Conservation (phyloP, 2,888 invertebrate genomes). For the Rhopalosiphum nymphaeae region DNA sequence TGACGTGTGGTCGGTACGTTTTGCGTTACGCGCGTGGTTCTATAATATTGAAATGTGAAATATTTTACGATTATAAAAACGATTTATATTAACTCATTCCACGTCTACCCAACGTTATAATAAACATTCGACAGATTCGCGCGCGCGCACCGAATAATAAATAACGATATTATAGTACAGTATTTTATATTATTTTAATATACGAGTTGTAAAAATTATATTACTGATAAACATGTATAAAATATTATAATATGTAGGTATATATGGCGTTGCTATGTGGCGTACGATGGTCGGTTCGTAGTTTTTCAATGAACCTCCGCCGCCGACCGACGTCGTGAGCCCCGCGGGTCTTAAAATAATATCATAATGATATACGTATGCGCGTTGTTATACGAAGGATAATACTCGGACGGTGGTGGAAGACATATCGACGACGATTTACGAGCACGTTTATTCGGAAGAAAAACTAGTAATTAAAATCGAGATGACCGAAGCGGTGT, state of each 20-base stretch:
- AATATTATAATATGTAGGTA: background rate
- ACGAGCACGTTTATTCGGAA: constrained; percentile 48
- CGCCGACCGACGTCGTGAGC: constrained; percentile 26
- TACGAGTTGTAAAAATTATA: background rate
- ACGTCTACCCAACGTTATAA: background rate
- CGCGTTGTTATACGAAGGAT: background rate
- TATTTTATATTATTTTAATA: background rate
- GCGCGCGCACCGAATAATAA: background rate
- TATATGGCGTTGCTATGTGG: background rate
- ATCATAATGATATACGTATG: background rate
- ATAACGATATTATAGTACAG: background rate
- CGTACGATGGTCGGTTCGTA: background rate
- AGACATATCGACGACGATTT: constrained; percentile 61
- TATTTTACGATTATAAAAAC: background rate
- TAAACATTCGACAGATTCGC: background rate
- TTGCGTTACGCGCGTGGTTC: background rate
- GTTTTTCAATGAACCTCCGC: constrained; percentile 54
- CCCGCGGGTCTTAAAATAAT: background rate
- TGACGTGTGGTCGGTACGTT: background rate
- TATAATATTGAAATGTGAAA: background rate
- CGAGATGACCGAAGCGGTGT: constrained; percentile 35
- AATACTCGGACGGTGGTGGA: background rate
- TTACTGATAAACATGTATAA: background rate
- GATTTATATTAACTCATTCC: background rate
- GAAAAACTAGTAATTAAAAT: constrained; percentile 63